A percentile compares a stretch with the other conserved stretches of the same genome.
Conservation (phyloP, 53 echinoderm and acorn worm genomes). For the Apostichopus leukothele region DNA sequence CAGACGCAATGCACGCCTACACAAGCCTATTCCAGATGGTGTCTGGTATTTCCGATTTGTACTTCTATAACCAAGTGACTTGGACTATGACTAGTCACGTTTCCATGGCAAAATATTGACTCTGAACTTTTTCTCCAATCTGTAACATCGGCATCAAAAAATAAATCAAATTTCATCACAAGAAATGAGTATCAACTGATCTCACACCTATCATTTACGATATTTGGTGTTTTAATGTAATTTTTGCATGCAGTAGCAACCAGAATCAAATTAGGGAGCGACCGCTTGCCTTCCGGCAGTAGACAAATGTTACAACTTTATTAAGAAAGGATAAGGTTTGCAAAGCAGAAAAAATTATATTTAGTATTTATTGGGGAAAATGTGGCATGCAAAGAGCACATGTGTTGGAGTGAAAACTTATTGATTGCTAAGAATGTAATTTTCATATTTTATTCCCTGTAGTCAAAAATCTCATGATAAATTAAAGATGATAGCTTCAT, state of each 20-base stretch:
- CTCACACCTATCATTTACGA: slow-evolving; percentile 38
- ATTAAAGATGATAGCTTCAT: too few species aligned
- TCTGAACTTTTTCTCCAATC: background rate
- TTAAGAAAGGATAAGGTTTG: background rate
- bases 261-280: slow-evolving; percentile 21
- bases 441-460: background rate
- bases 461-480: background rate
- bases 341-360: background rate
- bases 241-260: background rate
- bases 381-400: background rate
- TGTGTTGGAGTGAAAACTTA: slow-evolving; percentile 1
- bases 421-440: background rate
- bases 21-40: background rate
- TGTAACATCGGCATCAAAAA: background rate
- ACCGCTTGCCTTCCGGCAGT: background rate
- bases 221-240: slow-evolving; percentile 30
- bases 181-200: slow-evolving; percentile 19
- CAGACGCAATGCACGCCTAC: background rate
- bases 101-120: background rate
- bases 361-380: slow-evolving; percentile 8
- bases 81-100: background rate
- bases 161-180: slow-evolving; percentile 15
- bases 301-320: slow-evolving; percentile 8
- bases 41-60: slow-evolving; percentile 18
- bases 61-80: too few species aligned